phyloP scores from a whole-genome alignment of 2,888 invertebrate genomes.

The Amblyteles armatorius region DNA sequence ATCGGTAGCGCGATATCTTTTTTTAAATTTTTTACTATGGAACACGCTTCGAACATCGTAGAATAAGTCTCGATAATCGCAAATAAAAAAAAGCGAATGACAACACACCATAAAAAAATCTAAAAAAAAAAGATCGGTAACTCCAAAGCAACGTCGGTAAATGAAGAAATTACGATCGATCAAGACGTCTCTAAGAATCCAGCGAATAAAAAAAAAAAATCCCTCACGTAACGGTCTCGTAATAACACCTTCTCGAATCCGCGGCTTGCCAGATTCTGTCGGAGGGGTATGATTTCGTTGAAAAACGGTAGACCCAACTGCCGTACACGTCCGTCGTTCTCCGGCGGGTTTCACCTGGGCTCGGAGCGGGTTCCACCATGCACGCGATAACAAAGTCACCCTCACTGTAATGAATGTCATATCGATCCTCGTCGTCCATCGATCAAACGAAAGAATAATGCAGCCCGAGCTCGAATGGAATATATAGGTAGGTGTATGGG shows the following conservation, averaged over 20 bases:
- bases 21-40: too few relatives aligned
- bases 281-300: constrained; percentile 47
- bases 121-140: too few relatives aligned
- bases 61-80: too few relatives aligned
- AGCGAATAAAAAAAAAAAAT: constrained; percentile 2
- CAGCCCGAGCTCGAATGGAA: constrained; percentile 33
- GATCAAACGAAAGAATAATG: constrained; percentile 63
- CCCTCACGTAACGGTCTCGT: constrained; percentile 22
- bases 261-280: not conserved
- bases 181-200: constrained; percentile 24
- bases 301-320: constrained; percentile 1
- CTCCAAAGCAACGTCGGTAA: too few relatives aligned
- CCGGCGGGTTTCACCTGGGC: constrained; percentile 33
- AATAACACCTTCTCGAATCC: constrained; percentile 2
- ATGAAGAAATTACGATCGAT: constrained; percentile 49
- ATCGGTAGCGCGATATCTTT: not conserved
- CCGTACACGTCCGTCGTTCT: constrained; percentile 31
- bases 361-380: constrained; percentile 34
- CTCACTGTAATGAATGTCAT: constrained; percentile 65
- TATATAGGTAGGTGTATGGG: constrained; percentile 24
- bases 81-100: too few relatives aligned
- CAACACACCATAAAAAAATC: too few relatives aligned
- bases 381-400: constrained; percentile 66
- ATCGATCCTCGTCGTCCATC: constrained; percentile 63
- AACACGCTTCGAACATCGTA: too few relatives aligned